A percentile compares a stretch with the other conserved stretches of the same genome.
Evolutionary conservation across 2,888 invertebrate genomes (phyloP).

Genomic region (Drepana falcataria): DNA sequence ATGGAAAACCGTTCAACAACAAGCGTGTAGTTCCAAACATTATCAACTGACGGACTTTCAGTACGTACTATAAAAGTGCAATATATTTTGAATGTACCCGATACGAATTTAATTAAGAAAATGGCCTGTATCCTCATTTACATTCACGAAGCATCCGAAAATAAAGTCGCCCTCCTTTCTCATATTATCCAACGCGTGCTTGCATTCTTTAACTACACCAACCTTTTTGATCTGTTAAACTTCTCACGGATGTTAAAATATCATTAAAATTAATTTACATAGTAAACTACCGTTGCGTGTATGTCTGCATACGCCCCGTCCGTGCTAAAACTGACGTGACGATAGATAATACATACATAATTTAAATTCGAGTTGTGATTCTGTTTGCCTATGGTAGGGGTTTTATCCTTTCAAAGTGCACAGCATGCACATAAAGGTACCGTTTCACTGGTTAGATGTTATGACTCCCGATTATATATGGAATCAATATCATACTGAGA

Average conservation of each 20-base stretch:
- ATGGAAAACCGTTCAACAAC: too few species aligned
- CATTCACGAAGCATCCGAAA: not conserved
- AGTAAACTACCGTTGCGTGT: constrained; percentile 26
- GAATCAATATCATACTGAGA: not conserved
- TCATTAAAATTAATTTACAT: constrained; percentile 45
- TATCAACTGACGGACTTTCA: too few species aligned
- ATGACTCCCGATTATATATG: not conserved
- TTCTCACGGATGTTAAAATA: constrained; percentile 39
- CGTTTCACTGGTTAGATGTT: not conserved
- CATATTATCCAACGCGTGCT: not conserved
- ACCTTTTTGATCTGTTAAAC: constrained; percentile 10
- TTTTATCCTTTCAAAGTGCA: not conserved
- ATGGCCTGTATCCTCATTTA: not conserved
- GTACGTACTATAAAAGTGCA: too few species aligned
- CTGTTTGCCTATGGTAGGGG: not conserved
- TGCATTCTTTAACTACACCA: constrained; percentile 1
- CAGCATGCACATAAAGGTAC: not conserved
- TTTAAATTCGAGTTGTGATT: constrained; percentile 13
- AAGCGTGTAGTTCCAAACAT: too few species aligned
- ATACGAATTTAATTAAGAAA: not conserved
- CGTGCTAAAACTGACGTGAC: constrained; percentile 17
- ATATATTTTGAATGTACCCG: too few species aligned
- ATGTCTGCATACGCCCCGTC: constrained; percentile 15
- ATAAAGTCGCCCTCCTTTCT: not conserved
- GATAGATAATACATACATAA: constrained; percentile 16